Evolutionary conservation across 2,113 vertebrate species (phyloP).

Genomic region (Pongo pygmaeus): DNA sequence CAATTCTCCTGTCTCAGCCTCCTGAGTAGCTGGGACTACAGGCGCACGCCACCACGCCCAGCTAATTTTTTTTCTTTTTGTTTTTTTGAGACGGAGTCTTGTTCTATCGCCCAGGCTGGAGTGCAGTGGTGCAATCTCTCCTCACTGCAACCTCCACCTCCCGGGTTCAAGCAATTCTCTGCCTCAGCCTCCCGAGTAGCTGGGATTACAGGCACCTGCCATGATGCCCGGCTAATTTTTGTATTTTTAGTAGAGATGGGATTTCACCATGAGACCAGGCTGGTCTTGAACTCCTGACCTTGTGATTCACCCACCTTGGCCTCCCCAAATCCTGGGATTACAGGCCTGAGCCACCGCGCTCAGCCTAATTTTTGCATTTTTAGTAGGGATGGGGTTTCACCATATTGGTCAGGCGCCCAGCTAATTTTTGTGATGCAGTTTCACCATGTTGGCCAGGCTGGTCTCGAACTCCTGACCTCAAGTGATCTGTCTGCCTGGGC

Average conservation of each 20-base stretch:
- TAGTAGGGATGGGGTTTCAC: too few species aligned
- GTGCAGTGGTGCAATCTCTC: not conserved
- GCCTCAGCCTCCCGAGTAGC: not conserved
- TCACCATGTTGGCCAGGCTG: too few species aligned
- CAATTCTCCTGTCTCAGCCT: too few species aligned
- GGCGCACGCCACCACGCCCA: too few species aligned
- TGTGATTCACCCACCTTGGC: not conserved
- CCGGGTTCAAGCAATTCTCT: not conserved
- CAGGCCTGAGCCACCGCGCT: too few species aligned
- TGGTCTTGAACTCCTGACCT: not conserved
- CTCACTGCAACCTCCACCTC: not conserved
- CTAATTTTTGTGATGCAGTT: too few species aligned
- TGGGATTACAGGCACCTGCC: not conserved
- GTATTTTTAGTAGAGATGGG: not conserved
- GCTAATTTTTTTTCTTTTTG: not conserved
- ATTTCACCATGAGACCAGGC: not conserved
- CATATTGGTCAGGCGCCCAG: too few species aligned
- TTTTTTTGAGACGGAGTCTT: not conserved
- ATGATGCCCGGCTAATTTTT: not conserved
- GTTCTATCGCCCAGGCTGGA: not conserved
- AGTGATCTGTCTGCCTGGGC: too few species aligned
- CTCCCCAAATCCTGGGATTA: not conserved
- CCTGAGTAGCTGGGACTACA: too few species aligned
- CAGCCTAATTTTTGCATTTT: too few species aligned
- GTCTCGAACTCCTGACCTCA: too few species aligned